Base-by-base conservation (phyloP, 1,140 invertebrate species). In the Maniola jurtina region DNA sequence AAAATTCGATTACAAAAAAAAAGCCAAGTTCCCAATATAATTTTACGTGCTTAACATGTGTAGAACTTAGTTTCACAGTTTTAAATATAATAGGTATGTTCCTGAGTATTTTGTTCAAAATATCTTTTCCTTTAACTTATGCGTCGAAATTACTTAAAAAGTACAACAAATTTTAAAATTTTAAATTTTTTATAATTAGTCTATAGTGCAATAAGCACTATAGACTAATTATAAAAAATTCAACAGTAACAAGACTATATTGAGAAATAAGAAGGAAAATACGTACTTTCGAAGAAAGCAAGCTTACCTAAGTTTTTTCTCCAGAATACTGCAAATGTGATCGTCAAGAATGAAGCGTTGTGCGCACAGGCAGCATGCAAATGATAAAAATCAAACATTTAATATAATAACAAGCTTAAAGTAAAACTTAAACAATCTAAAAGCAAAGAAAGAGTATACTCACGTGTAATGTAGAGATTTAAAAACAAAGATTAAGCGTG, bases 301-400 rank as follows among this genome's bases (percentile, higher is more conserved):
- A 84, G 93, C 94, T 94, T 93, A 95, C 94, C 94, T 94, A 89
- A 95, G 94, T 92, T 95, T 95, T 91, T 94, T 95, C 92, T 95
- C 95, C 93, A 95, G 91, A 91, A 95, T 95, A 91, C 94, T 95
- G 93, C 88, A 85, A 84, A 86, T 85, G 76, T 84, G 84, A 83
- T 88, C 81, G 85, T 84, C 81, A 88, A 90, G 80, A 88, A 87
- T 86, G 86, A 87, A 90, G 88, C 88, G 88, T 83, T 80, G 88
- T 90, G 88, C 83, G 83, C 77, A 88, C 84, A 87, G 88, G 86
- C 84, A 81, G 88, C 88, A 90, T 90, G 88, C 88, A 88, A 89
- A 90, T 83, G 75, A 77, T 86, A 84, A 90, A 88, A 89, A 86
- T 83, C 75, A 74, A 77, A 88, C 80, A 83, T 84, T 86, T 81